These are phyloP conservation scores for Microtus montanus DNA, from an alignment of 2,113 vertebrate species.

Conservation along the genomic window DNA sequence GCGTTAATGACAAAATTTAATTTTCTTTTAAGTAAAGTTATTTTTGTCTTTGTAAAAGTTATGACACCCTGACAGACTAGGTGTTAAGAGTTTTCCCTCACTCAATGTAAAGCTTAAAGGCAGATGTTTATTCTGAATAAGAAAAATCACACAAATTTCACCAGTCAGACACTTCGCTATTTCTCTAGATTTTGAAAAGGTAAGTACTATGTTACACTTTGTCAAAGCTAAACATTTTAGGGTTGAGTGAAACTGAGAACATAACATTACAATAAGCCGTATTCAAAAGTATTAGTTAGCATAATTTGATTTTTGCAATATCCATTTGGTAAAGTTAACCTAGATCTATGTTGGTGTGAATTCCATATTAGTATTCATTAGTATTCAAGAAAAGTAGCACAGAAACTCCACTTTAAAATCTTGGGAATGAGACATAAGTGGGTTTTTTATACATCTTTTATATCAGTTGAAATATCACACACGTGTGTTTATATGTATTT, in stretches of 20 bases:
- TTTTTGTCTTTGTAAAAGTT: slow-evolving; percentile 54
- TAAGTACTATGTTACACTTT: not conserved
- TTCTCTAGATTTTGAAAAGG: slow-evolving; percentile 23
- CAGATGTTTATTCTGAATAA: not conserved
- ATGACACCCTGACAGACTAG: not conserved
- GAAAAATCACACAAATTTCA: slow-evolving; percentile 19
- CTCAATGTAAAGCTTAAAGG: slow-evolving; percentile 13
- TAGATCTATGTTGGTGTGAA: not conserved
- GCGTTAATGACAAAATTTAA: slow-evolving; percentile 33
- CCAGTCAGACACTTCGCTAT: slow-evolving; percentile 32
- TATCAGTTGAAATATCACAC: not conserved
- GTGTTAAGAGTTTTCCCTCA: slow-evolving; percentile 38
- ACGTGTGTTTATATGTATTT: not conserved
- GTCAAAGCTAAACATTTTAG: not conserved
- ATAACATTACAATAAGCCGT: not conserved
- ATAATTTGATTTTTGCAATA: not conserved
- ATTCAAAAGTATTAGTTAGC: not conserved
- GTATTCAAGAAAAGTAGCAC: not conserved
- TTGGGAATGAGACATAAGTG: not conserved
- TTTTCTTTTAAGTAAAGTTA: slow-evolving; percentile 24
- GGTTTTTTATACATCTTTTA: not conserved
- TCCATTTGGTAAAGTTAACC: not conserved
- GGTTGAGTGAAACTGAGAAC: not conserved
- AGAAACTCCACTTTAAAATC: not conserved
- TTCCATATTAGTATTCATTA: not conserved